Evolutionary conservation across 2,113 vertebrate species (phyloP).

Genomic region (Rhinogobius similis): DNA sequence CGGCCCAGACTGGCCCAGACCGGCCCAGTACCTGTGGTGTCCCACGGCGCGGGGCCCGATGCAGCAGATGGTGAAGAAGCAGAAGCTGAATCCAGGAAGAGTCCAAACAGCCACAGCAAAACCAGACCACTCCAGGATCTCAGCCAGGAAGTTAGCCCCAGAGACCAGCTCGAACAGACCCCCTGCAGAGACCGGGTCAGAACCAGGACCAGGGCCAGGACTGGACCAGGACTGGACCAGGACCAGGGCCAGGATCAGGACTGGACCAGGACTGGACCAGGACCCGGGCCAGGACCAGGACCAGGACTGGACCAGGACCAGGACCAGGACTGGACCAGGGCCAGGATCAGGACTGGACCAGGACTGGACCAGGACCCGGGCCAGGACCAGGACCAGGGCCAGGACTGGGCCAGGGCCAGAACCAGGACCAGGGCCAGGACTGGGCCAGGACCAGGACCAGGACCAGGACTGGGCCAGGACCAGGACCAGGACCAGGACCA

Average conservation of each 20-base stretch:
- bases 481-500: too few species aligned
- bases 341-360: too few species aligned
- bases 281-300: neutral
- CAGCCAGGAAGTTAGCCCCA: conserved; percentile 92
- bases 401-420: neutral
- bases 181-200: conserved; percentile 47
- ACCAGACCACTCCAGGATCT: conserved; percentile 93
- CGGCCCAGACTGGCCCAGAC: too few species aligned
- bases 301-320: too few species aligned
- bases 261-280: neutral
- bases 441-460: neutral
- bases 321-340: too few species aligned
- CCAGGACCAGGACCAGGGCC: neutral
- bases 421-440: neutral
- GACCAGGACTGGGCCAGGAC: neutral
- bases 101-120: conserved; percentile 88
- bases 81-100: conserved; percentile 83
- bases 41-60: conserved; percentile 86
- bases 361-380: neutral
- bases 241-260: neutral
- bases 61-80: conserved; percentile 86
- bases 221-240: neutral
- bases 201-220: neutral
- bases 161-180: conserved; percentile 89
- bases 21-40: conserved; percentile 85